Conservation (phyloP, 35 echinoderm and acorn worm genomes). For the Ophiothrix spiculata region DNA sequence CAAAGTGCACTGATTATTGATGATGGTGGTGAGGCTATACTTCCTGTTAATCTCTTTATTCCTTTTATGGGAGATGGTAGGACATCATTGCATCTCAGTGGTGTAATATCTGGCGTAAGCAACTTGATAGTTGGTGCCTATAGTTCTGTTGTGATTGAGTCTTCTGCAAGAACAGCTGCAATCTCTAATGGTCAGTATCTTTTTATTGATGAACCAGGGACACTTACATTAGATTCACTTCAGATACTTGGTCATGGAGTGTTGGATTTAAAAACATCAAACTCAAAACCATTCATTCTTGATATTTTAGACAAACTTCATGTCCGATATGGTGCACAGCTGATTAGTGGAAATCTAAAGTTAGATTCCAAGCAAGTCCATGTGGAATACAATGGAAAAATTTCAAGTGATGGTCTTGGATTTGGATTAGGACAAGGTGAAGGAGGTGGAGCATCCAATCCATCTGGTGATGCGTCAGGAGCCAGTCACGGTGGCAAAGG, state of each 20-base stretch:
- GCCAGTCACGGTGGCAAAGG: conserved; percentile 81
- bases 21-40: conserved; percentile 50
- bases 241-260: conserved; percentile 49
- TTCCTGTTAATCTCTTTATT: conserved; percentile 63
- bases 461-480: conserved; percentile 40
- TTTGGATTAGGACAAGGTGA: conserved; percentile 39
- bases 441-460: conserved; percentile 33
- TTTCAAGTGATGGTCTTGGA: conserved; percentile 51
- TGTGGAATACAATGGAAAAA: conserved; percentile 63
- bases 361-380: conserved; percentile 28
- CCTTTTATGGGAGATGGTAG: neutral
- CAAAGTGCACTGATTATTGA: conserved; percentile 59
- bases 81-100: conserved; percentile 44
- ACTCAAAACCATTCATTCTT: conserved; percentile 1
- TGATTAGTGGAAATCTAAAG: conserved; percentile 38
- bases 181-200: conserved; percentile 17
- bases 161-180: conserved; percentile 48
- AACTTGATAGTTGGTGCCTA: conserved; percentile 50
- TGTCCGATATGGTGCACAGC: conserved; percentile 49
- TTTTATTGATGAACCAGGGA: conserved; percentile 54
- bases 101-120: conserved; percentile 49
- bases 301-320: conserved; percentile 34
- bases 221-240: conserved; percentile 52
- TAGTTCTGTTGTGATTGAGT: conserved; percentile 33
- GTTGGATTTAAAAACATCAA: conserved; percentile 17